These are phyloP conservation scores for Romanomermis culicivorax DNA, from an alignment of 2,888 invertebrate genomes.

Conservation along the genomic window DNA sequence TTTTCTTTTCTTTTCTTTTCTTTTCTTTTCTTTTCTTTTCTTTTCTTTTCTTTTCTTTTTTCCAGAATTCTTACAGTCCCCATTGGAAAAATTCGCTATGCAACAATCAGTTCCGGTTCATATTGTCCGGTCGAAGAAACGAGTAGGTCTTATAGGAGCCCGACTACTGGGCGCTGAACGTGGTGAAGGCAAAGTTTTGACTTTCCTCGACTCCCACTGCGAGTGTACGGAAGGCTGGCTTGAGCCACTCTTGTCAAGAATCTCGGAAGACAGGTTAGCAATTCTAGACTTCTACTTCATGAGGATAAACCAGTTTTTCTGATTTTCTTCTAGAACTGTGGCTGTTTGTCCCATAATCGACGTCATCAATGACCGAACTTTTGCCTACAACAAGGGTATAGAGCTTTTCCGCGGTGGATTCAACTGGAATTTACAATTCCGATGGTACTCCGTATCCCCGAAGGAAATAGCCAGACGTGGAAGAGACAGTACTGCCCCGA, in stretches of 20 bases:
- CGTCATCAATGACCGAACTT: constrained; percentile 80
- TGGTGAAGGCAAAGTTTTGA: constrained; percentile 69
- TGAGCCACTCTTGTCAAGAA: constrained; percentile 72
- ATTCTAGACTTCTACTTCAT: too few species aligned
- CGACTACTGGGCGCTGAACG: constrained; percentile 76
- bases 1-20: too few species aligned
- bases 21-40: too few species aligned
- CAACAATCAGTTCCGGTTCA: constrained; percentile 58
- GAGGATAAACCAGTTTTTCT: too few species aligned
- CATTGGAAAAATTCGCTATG: constrained; percentile 68
- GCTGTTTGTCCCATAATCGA: constrained; percentile 68
- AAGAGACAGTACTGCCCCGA: constrained; percentile 43
- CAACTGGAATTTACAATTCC: constrained; percentile 86
- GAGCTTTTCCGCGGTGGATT: constrained; percentile 95
- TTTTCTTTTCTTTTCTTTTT: too few species aligned
- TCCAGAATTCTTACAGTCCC: constrained; percentile 61
- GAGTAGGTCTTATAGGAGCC: constrained; percentile 86
- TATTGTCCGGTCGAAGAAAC: constrained; percentile 56
- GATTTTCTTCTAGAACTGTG: constrained; percentile 32
- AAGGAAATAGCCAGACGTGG: constrained; percentile 28
- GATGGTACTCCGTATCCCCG: constrained; percentile 42
- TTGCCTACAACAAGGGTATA: constrained; percentile 69
- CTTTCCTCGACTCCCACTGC: constrained; percentile 92
- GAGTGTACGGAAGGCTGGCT: constrained; percentile 98
- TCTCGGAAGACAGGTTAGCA: constrained; percentile 54